phyloP scores from a whole-genome alignment of 2,797 vertebrate species.

The Sitta carolinensis region DNA sequence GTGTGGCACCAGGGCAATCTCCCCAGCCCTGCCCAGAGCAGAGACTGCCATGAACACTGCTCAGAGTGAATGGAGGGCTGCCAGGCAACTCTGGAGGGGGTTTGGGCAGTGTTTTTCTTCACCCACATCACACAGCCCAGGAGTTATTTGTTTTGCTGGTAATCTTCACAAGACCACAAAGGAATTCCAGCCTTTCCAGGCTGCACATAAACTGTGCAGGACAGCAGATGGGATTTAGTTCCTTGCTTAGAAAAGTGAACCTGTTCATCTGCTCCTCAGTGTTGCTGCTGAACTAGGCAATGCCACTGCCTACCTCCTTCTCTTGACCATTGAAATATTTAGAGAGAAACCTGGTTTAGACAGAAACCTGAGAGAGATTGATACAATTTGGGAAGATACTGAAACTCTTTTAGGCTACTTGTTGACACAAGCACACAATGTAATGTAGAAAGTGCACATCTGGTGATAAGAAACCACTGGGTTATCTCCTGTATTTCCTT shows the following conservation, averaged over 20 bases:
- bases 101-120: background rate
- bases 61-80: background rate
- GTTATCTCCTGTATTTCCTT: background rate
- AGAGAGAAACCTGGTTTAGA: background rate
- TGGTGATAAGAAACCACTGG: background rate
- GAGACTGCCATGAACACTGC: background rate
- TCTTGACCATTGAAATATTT: background rate
- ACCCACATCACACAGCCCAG: background rate
- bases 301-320: background rate
- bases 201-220: background rate
- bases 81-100: background rate
- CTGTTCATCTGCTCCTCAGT: too few species aligned
- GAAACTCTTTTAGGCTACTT: background rate
- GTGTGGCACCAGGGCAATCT: background rate
- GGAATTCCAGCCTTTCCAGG: background rate
- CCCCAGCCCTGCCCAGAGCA: background rate
- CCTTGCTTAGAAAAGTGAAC: background rate
- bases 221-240: background rate
- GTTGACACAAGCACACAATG: background rate
- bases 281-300: background rate
- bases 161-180: background rate
- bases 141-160: background rate
- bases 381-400: background rate
- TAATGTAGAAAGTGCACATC: background rate
- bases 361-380: accelerated